Percentiles rank a stretch among this genome's conserved stretches.
Evolutionary conservation across 2,113 vertebrate genomes (phyloP).

Genomic region (Eptesicus fuscus): DNA sequence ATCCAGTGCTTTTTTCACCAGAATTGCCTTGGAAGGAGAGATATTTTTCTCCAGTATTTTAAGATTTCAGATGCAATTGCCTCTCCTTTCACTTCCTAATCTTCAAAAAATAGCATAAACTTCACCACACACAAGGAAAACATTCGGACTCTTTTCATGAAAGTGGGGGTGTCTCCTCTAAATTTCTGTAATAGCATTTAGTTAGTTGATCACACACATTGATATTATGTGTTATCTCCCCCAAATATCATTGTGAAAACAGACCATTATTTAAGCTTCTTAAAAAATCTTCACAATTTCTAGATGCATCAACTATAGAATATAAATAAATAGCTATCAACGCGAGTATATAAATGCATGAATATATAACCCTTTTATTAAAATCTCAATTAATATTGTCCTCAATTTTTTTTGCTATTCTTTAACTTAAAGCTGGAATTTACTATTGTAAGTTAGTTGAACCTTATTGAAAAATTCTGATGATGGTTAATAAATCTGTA

Average conservation of each 20-base stretch:
- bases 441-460: not conserved
- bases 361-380: not conserved
- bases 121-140: accelerated
- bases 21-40: too few relatives aligned
- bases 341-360: accelerated
- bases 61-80: not conserved
- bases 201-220: not conserved
- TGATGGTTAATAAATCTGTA: not conserved
- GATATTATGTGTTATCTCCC: accelerated
- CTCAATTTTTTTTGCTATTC: not conserved
- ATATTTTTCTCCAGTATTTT: not conserved
- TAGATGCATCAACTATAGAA: not conserved
- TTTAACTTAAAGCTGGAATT: not conserved
- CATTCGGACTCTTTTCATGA: accelerated
- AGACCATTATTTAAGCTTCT: not conserved
- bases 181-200: not conserved
- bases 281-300: not conserved
- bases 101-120: accelerated
- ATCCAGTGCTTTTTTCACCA: not conserved
- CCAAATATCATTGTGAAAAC: not conserved
- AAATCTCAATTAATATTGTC: not conserved
- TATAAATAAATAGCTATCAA: not conserved
- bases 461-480: not conserved
- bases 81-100: not conserved
- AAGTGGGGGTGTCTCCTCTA: accelerated